Evolutionary conservation across 2,797 vertebrate genomes (phyloP).

Genomic region (Dryobates pubescens): DNA sequence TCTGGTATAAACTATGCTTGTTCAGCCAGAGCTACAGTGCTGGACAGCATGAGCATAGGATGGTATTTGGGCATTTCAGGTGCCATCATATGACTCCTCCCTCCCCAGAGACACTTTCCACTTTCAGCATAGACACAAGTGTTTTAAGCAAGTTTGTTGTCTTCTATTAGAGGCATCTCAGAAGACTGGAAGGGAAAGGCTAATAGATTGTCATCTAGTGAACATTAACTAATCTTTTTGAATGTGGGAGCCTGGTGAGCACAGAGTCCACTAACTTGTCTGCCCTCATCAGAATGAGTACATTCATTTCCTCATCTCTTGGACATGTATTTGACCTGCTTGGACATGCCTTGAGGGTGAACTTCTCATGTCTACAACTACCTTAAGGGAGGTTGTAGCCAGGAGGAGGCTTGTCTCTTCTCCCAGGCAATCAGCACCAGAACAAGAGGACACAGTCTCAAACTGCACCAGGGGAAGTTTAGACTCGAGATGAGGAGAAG

Average conservation of each 20-base stretch:
- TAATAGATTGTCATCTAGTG: background rate
- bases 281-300: background rate
- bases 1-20: background rate
- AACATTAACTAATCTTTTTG: background rate
- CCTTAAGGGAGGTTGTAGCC: no score
- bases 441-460: no score
- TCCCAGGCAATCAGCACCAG: no score
- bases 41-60: rapidly evolving
- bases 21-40: background rate
- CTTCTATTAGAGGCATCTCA: background rate
- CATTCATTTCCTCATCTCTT: background rate
- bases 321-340: background rate
- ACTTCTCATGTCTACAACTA: background rate
- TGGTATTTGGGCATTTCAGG: background rate
- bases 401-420: no score
- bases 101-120: background rate
- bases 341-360: background rate
- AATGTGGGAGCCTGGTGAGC: background rate
- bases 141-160: background rate
- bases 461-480: no score
- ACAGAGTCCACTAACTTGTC: background rate
- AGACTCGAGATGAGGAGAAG: no score
- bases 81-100: background rate
- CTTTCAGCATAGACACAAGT: background rate
- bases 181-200: background rate